Evolutionary conservation across 2,113 vertebrate genomes (phyloP).

Genomic region (Pogonocichla stellata): DNA sequence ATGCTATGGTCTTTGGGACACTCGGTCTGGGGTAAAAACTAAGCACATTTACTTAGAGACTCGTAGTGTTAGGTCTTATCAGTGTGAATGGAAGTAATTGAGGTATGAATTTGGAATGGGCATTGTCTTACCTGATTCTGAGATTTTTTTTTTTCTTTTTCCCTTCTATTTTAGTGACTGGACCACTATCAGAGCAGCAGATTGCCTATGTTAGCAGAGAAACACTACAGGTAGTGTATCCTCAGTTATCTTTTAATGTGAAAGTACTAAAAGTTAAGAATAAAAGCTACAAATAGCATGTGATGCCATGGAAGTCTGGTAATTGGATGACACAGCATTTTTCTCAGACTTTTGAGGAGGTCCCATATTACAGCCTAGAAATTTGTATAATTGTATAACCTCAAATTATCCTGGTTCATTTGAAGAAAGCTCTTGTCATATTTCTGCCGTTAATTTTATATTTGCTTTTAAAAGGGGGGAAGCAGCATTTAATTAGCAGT

Average conservation of each 20-base stretch:
- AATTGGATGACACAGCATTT: background rate
- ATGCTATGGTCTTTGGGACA: background rate
- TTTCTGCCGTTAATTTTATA: background rate
- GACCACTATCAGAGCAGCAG: constrained; percentile 94
- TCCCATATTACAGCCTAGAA: background rate
- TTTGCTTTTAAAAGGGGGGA: background rate
- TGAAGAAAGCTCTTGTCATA: background rate
- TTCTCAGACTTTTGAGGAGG: background rate
- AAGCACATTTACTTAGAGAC: background rate
- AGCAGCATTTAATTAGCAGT: background rate
- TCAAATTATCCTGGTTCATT: background rate
- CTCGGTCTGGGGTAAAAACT: background rate
- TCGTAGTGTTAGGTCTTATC: background rate
- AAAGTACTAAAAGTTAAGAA: background rate
- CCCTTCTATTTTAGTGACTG: constrained; percentile 83
- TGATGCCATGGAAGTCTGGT: background rate
- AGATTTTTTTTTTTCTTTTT: background rate
- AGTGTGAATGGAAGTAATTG: background rate
- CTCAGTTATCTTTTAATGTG: background rate
- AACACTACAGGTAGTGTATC: constrained; percentile 89
- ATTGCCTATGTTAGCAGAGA: constrained; percentile 98
- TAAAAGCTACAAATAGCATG: background rate
- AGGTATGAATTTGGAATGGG: background rate
- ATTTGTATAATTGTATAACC: background rate
- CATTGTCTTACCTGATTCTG: background rate